A percentile compares a stretch with the other conserved stretches of the same genome.
Conservation (phyloP, 2,797 vertebrate genomes). For the Lithobates sylvaticus region DNA sequence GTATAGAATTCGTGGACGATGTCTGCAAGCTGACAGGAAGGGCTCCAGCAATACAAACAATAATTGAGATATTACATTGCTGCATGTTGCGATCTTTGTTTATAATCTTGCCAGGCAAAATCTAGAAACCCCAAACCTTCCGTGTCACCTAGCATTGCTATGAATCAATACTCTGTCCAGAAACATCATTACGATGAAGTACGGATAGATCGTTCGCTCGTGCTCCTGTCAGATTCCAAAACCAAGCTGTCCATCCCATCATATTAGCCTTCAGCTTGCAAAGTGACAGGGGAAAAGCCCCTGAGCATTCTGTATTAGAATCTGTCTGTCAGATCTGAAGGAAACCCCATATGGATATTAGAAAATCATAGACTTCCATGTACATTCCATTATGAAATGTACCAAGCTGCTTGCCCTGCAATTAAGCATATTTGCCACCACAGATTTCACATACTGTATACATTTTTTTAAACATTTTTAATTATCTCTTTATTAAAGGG, state of each 20-base stretch:
- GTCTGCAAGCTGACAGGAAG: not conserved
- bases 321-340: constrained; percentile 57
- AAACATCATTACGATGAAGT: constrained; percentile 48
- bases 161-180: constrained; percentile 50
- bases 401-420: constrained; percentile 59
- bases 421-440: not conserved
- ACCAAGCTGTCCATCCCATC: constrained; percentile 45
- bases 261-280: constrained; percentile 31
- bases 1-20: not conserved
- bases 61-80: not conserved
- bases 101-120: not conserved
- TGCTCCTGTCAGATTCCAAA: constrained; percentile 56
- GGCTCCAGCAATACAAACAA: not conserved
- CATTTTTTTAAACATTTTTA: not conserved
- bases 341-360: not conserved
- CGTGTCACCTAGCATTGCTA: not conserved
- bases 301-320: constrained; percentile 22
- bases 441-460: not conserved
- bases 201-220: not conserved
- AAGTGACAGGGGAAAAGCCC: constrained; percentile 67
- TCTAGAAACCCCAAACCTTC: not conserved
- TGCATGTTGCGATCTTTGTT: not conserved
- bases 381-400: constrained; percentile 16
- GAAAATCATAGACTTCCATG: not conserved
- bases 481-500: not conserved